Percentiles rank a stretch among this genome's conserved stretches.
phyloP scores from a whole-genome alignment of 2,888 invertebrate genomes.

The Malacosoma neustria region DNA sequence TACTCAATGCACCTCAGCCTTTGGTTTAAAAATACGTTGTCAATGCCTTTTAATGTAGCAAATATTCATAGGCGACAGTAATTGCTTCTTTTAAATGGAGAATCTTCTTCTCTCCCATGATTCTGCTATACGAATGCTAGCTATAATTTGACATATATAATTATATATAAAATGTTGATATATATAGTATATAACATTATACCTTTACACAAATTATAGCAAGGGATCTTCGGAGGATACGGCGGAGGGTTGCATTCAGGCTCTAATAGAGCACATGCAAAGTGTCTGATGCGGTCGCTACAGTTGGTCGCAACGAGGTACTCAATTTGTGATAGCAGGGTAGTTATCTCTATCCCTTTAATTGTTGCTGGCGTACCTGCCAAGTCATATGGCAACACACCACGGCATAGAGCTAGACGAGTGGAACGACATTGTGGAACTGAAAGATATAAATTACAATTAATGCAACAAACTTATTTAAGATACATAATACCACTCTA shows the following conservation, averaged over 20 bases:
- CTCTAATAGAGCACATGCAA: conserved; percentile 78
- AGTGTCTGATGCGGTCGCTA: conserved; percentile 76
- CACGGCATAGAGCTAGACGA: conserved; percentile 71
- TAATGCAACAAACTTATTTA: no score
- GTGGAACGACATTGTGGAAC: conserved; percentile 70
- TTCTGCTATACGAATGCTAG: no score
- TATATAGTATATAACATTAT: no score
- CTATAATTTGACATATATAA: no score
- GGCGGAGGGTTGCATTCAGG: conserved; percentile 79
- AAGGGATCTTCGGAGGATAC: conserved; percentile 75
- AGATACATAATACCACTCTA: no score
- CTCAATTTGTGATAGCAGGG: conserved; percentile 72
- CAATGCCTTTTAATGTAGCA: no score
- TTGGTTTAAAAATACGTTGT: no score
- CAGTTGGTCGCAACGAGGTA: conserved; percentile 77
- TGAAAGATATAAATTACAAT: conserved; percentile 27
- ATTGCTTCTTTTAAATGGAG: no score
- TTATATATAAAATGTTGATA: no score
- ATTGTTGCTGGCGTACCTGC: conserved; percentile 65
- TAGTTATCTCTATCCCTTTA: conserved; percentile 44
- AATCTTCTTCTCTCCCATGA: no score
- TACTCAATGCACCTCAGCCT: no score
- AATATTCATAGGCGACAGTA: no score
- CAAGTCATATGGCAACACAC: conserved; percentile 79
- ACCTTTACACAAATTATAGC: conserved; percentile 80